Evolutionary conservation across 2,113 vertebrate species (phyloP).

Genomic region (Pavo muticus): DNA sequence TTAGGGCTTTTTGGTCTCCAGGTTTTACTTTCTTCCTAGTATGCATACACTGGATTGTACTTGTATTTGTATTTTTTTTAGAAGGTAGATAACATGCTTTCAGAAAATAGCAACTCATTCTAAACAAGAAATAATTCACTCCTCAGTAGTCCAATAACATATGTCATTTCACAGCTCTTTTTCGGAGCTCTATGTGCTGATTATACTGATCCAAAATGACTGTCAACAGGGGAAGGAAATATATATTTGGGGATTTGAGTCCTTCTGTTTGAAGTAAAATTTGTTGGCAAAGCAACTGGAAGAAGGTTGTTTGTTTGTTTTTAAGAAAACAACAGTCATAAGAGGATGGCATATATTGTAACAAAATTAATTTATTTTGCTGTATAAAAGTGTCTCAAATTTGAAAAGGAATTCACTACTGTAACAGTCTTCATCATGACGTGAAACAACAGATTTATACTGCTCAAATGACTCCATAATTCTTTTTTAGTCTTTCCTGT

Average conservation of each 20-base stretch:
- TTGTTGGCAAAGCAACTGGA: not conserved
- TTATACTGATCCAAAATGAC: not conserved
- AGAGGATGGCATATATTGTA: not conserved
- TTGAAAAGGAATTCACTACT: not conserved
- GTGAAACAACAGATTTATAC: not conserved
- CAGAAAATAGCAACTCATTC: constrained; percentile 8
- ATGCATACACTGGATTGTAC: not conserved
- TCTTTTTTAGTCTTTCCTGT: not conserved
- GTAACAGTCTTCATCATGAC: not conserved
- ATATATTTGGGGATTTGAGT: not conserved
- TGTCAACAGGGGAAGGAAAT: not conserved
- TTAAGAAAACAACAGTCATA: not conserved
- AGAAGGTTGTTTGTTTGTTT: not conserved
- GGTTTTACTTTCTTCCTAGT: not conserved
- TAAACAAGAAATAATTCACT: constrained; percentile 18
- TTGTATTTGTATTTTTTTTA: not conserved
- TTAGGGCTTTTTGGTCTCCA: not conserved
- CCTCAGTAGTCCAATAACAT: not conserved
- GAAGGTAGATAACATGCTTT: not conserved
- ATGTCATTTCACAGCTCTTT: constrained; percentile 4
- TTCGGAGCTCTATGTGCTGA: not conserved
- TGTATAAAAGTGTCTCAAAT: not conserved
- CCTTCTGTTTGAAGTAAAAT: not conserved
- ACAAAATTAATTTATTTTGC: not conserved
- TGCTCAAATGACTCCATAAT: not conserved